Base-by-base conservation (phyloP, 2,888 invertebrate species). In the Pterostichus madidus region DNA sequence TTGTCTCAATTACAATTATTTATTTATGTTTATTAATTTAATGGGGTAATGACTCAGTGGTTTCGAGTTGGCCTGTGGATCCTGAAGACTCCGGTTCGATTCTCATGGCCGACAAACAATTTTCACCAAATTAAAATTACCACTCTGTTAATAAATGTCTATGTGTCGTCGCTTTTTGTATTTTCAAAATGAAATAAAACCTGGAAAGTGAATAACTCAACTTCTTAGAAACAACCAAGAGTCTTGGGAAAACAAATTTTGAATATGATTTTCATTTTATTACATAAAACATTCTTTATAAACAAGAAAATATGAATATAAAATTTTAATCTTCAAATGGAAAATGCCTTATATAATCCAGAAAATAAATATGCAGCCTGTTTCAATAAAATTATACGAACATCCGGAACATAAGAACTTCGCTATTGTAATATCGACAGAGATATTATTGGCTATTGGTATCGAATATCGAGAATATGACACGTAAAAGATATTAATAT, bases 401-500 rank as follows among this genome's bases (percentile, higher is more conserved):
- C 11, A 11, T 10, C 6, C 8, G 31, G 35, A 13, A 35, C 64
- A 35, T 7, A 64, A 39, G 64, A 64, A 64, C 64, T 35, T 64
- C 64, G n/a, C n/a, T 64, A 64, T 64, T 64, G 59, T 49, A 5
- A n/a, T 35, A 64, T 64, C 64, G 64, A 35, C 64, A 31, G 11
- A 1, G 24, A 7, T 35, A 13, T 64, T 35, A 64, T 35, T 31
- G 59, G 31, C 31, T 31, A 31, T 31, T 11, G 64, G 31, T 35
- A 64, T 64, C 64, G 32, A 59, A 35, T 64, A 64, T 64, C 32
- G n/a, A 5, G 32, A 64, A 64, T 64, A 31, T 64, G 64, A 64
- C 64, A 64, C 35, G 31, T 64, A 64, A 64, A 64, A 64, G 64
- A 64, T 64, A 35, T 11, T 35, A 64, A 35, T 64, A 64, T 64